Conservation (phyloP, 1,140 invertebrate species). For the Arctopsyche grandis region DNA sequence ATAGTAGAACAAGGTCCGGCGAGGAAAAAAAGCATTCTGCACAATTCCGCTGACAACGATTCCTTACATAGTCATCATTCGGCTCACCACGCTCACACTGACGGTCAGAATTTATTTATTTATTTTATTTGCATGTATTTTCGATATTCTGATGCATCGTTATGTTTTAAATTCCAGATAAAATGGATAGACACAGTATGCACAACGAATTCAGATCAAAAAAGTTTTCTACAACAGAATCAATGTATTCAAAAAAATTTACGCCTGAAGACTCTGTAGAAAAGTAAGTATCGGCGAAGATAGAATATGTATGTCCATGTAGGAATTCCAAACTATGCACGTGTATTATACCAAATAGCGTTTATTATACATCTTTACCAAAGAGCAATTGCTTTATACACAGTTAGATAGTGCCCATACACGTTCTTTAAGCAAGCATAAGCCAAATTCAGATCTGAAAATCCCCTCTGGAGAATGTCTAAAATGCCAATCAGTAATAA, state of each 20-base stretch:
- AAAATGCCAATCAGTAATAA: too few relatives aligned
- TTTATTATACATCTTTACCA: too few relatives aligned
- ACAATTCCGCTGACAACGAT: slow-evolving; percentile 60
- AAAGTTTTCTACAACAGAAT: slow-evolving; percentile 50
- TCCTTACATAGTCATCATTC: slow-evolving; percentile 51
- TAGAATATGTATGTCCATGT: too few relatives aligned
- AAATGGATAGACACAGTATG: slow-evolving; percentile 44
- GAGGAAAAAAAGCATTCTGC: slow-evolving; percentile 73
- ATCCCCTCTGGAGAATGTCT: too few relatives aligned
- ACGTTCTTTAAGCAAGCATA: too few relatives aligned
- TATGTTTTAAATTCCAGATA: slow-evolving; percentile 35
- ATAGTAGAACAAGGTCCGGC: slow-evolving; percentile 66
- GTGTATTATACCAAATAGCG: too few relatives aligned
- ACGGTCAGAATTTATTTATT: slow-evolving; percentile 27
- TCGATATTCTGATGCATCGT: background rate
- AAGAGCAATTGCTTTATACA: too few relatives aligned
- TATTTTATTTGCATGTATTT: background rate
- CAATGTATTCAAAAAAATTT: slow-evolving; percentile 49
- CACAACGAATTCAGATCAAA: slow-evolving; percentile 48
- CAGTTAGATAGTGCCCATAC: too few relatives aligned
- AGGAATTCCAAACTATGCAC: too few relatives aligned
- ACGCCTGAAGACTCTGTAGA: slow-evolving; percentile 38
- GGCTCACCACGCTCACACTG: slow-evolving; percentile 24
- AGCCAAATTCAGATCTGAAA: too few relatives aligned
- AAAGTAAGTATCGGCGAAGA: slow-evolving; percentile 33